Base-by-base conservation (phyloP, 2,888 invertebrate species). In the Octonoba sinensis region DNA sequence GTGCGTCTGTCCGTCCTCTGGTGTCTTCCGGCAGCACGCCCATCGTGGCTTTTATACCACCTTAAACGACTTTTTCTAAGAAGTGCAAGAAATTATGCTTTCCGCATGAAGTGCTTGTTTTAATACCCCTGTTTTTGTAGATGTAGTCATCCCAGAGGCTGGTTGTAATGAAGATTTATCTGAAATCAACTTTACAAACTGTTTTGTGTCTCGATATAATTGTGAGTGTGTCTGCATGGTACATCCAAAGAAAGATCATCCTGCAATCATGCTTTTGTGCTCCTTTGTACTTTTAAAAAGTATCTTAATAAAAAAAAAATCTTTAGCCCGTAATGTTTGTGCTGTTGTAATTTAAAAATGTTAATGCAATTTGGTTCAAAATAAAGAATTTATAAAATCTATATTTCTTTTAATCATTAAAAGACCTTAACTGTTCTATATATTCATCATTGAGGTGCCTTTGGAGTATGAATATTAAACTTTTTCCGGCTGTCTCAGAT, bases 261-360 rank as follows among this genome's bases (percentile, higher is more conserved):
- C 66, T 81, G 56, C 44, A 73, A 81, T 81, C 79, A 81, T 54
- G 79, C 79, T 81, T 79, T 81, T 77, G 79, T 81, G 79, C 79
- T 81, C 69, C 79, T 81, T 81, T 81, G 79, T 81, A 81, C 79
- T 81, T 81, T 81, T 81, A 73, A 81, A 81, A 36, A 81, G 65
- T 62, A 73, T 81, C 72, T 69, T 81, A 81, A 74, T 81, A 81
- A 81, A 81, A 81, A n/a, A n/a, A 77, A 72, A 59, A 20, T 49
- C 65, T 65, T 57, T 81, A 81, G 79, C 79, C 72, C 72, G 69
- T 70, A 54, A n/a, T 24, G 20, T 24, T 24, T 59, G 22, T 36
- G 36, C 36, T 36, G 36, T 36, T 36, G 36, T 36, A 36, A 36
- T 36, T 36, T 36, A 36, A 36, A 36, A 36, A 36, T 36, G 36